Conservation (phyloP, 2,888 invertebrate genomes). For the Leptinotarsa peninsularis region DNA sequence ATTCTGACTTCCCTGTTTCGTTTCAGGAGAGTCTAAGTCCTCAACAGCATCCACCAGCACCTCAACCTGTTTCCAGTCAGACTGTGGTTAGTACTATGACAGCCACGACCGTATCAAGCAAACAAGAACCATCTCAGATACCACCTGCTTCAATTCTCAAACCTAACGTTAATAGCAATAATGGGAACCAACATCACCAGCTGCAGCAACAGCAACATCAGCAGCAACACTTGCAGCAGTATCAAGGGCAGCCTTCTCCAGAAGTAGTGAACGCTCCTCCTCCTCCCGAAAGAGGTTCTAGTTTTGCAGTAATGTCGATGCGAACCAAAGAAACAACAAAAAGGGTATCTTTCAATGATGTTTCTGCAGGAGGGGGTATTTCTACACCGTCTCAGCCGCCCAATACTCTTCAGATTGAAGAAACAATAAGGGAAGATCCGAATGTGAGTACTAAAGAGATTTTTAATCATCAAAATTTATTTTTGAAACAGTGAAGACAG, state of each 20-base stretch:
- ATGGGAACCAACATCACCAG: slow-evolving; percentile 52
- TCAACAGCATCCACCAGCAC: slow-evolving; percentile 37
- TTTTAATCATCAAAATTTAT: neutral
- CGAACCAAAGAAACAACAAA: slow-evolving; percentile 64
- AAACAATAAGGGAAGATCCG: slow-evolving; percentile 78
- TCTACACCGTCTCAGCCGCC: slow-evolving; percentile 48
- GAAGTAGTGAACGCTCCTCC: slow-evolving; percentile 71
- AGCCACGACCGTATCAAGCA: slow-evolving; percentile 60
- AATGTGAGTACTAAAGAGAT: slow-evolving; percentile 76
- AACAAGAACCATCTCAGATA: slow-evolving; percentile 54
- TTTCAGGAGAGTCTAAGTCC: slow-evolving; percentile 14
- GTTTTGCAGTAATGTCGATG: slow-evolving; percentile 86
- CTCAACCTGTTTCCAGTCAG: slow-evolving; percentile 63
- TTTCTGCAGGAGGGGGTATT: slow-evolving; percentile 27
- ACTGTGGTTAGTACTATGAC: slow-evolving; percentile 60
- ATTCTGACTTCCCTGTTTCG: neutral
- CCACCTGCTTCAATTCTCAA: slow-evolving; percentile 63
- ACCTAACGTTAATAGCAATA: slow-evolving; percentile 55
- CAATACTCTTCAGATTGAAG: slow-evolving; percentile 67
- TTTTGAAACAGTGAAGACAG: no score
- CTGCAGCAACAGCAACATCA: slow-evolving; percentile 47
- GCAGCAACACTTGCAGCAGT: slow-evolving; percentile 42
- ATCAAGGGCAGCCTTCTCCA: slow-evolving; percentile 49
- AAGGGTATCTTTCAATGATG: slow-evolving; percentile 61
- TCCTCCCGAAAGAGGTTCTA: slow-evolving; percentile 90